Evolutionary conservation across 2,888 invertebrate genomes (phyloP).

Genomic region (Griposia aprilina): DNA sequence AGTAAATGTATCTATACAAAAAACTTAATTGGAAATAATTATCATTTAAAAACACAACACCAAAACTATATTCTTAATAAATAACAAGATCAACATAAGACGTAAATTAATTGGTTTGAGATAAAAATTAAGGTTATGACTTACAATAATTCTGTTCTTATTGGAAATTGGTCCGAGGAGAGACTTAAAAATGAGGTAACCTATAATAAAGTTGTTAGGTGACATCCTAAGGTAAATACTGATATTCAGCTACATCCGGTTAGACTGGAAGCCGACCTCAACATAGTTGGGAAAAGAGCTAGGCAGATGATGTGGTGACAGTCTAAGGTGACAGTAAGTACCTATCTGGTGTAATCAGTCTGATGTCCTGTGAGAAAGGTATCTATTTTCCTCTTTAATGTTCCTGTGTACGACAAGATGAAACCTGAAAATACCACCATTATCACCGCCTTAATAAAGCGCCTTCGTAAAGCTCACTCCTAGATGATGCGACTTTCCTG

Average conservation of each 20-base stretch:
- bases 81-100: neutral
- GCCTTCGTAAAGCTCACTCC: neutral
- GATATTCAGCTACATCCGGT: neutral
- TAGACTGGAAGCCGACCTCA: neutral
- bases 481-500: no score
- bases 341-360: neutral
- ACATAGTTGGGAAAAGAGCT: neutral
- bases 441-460: neutral
- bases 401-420: neutral
- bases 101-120: neutral
- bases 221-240: neutral
- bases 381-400: neutral
- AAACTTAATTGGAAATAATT: neutral
- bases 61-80: neutral
- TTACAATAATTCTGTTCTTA: constrained; percentile 82
- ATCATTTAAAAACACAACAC: neutral
- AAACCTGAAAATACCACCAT: neutral
- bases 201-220: neutral
- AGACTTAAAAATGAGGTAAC: constrained; percentile 85
- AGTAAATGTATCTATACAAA: neutral
- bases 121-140: constrained; percentile 69
- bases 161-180: constrained; percentile 87
- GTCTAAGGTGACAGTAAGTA: neutral
- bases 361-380: neutral
- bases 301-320: neutral